Conservation (phyloP, 1,140 invertebrate genomes). For the Tetraneura akinire region DNA sequence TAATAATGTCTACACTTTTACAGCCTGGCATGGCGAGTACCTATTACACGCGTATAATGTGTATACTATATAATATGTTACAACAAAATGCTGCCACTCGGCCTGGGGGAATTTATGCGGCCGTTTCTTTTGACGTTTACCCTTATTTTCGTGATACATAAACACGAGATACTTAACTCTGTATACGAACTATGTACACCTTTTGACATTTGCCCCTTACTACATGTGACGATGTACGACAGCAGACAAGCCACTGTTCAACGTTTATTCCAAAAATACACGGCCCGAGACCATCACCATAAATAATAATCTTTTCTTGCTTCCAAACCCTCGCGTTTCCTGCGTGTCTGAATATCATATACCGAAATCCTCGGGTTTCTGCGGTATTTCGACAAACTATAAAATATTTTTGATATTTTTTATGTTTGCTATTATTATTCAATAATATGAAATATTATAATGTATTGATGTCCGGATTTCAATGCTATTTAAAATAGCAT, state of each 20-base stretch:
- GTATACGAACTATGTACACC: constrained; percentile 25
- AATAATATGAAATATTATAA: too few relatives aligned
- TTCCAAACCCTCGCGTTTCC: background rate
- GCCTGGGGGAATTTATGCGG: constrained; percentile 39
- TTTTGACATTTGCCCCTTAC: constrained; percentile 47
- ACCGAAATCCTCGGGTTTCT: too few relatives aligned
- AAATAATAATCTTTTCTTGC: constrained; percentile 29
- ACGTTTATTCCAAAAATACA: constrained; percentile 47
- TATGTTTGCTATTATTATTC: too few relatives aligned
- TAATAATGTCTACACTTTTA: too few relatives aligned
- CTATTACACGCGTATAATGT: background rate
- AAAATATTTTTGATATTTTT: too few relatives aligned
- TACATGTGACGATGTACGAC: constrained; percentile 7
- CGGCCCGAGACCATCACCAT: background rate
- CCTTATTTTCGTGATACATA: constrained; percentile 49
- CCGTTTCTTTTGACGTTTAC: constrained; percentile 44
- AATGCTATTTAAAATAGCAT: too few relatives aligned
- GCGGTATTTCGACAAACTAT: too few relatives aligned
- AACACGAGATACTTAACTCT: constrained; percentile 46
- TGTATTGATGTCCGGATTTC: too few relatives aligned
- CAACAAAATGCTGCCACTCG: constrained; percentile 45
- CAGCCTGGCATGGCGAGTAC: too few relatives aligned
- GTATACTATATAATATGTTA: background rate
- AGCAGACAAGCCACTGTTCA: constrained; percentile 32
- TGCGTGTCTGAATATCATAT: background rate